A percentile compares a stretch with the other conserved stretches of the same genome.
Evolutionary conservation across 1,140 invertebrate genomes (phyloP).

Genomic region (Bicyclus anynana): DNA sequence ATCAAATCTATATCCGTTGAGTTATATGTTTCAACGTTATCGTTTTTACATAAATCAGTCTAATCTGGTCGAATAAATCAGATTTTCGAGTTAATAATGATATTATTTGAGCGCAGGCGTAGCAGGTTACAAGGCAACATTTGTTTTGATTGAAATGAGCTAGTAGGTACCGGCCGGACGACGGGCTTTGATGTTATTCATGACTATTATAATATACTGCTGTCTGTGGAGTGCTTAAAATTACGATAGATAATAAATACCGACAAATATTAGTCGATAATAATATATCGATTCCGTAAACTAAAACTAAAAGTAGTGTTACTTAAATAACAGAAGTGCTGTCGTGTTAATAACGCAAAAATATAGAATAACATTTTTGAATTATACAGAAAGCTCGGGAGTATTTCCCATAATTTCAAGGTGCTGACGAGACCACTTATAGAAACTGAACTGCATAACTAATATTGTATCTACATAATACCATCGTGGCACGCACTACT

Average conservation of each 20-base stretch:
- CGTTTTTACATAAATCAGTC: slow-evolving; percentile 18
- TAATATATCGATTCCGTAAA: too few relatives aligned
- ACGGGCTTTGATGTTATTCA: slow-evolving; percentile 1
- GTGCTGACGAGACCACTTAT: too few relatives aligned
- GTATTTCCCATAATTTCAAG: too few relatives aligned
- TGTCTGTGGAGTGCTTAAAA: not conserved
- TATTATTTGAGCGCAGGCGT: slow-evolving; percentile 17
- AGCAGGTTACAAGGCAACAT: slow-evolving; percentile 17
- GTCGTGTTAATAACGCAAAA: too few relatives aligned
- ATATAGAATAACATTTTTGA: too few relatives aligned
- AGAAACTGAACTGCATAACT: too few relatives aligned
- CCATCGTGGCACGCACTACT: too few relatives aligned
- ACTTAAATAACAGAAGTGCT: too few relatives aligned
- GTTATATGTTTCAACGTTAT: slow-evolving; percentile 10
- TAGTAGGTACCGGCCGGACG: not conserved
- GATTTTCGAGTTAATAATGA: slow-evolving; percentile 19
- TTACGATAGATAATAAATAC: not conserved
- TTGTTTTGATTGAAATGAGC: slow-evolving; percentile 19
- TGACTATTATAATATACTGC: not conserved
- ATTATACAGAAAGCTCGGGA: too few relatives aligned
- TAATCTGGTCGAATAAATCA: slow-evolving; percentile 17
- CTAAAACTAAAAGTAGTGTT: too few relatives aligned
- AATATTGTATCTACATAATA: too few relatives aligned
- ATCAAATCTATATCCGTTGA: not conserved
- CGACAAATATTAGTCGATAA: too few relatives aligned